Base-by-base conservation (phyloP, 2,113 vertebrate species). In the Redunca redunca region DNA sequence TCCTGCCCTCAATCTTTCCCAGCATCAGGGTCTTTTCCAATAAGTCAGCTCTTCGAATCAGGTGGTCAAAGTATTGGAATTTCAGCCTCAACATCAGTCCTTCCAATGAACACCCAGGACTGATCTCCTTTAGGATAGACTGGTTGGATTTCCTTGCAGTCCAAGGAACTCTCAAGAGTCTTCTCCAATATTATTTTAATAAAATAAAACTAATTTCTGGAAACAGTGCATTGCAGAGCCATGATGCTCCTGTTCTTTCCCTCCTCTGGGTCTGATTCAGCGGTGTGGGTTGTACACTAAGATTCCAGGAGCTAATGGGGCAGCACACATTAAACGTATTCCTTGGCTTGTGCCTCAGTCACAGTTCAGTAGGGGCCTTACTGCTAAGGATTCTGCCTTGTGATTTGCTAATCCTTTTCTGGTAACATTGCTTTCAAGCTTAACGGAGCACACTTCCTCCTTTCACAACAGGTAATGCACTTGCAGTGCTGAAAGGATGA, bases 401-500 rank as follows among this genome's bases (percentile, higher is more conserved):
- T 40, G 60, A 81, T 94, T 84, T 77, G 57, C 62, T 94, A 53
- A 89, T 77, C 88, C 52, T 88, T 92, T 94, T 81, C 88, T 83
- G 80, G 94, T 83, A 89, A 58, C 57, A 26, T 10, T 90, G 83
- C 36, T 86, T 77, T 95, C 87, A 88, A 62, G 90, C 92, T 95
- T 86, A 87, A 30, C 52, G 11, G 43, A 71, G 90, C 58, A 30
- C 82, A 86, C 90, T 97, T 95, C 96, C 93, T 87, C 57, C 64
- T 90, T 40, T 19, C 89, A 60, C 60, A 52, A 14, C 52, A 93
- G 53, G 82, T 86, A 96, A 96, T 87, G 25, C 2, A n/a, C 91
- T 98, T 94, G 95, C 2, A 15, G 82, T 81, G 53, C 90, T 78
- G 60, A 86, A 85, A 83, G 52, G 71, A 80, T 96, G 53, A 94